These are phyloP conservation scores for Prosapia bicincta DNA, from an alignment of 2,888 invertebrate species.

Conservation along the genomic window DNA sequence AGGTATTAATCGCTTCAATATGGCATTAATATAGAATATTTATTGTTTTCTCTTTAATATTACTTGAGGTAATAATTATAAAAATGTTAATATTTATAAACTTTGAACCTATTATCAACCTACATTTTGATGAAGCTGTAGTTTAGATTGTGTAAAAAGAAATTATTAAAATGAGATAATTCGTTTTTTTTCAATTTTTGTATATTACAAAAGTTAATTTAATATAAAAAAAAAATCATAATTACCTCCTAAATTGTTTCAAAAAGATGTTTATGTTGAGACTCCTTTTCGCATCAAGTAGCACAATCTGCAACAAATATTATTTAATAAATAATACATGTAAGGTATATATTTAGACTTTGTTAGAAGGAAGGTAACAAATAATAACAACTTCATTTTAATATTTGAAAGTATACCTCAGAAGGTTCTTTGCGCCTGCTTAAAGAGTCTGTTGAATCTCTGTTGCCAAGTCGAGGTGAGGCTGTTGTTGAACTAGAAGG, in stretches of 20 bases:
- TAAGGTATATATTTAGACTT: neutral
- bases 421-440: slow-evolving; percentile 74
- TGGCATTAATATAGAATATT: too few relatives aligned
- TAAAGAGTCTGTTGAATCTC: slow-evolving; percentile 49
- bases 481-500: slow-evolving; percentile 50
- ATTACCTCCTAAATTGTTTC: slow-evolving; percentile 88
- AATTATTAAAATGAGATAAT: too few relatives aligned
- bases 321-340: neutral
- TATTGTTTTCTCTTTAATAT: too few relatives aligned
- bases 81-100: too few relatives aligned
- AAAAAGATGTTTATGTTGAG: slow-evolving; percentile 97
- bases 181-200: too few relatives aligned
- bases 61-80: too few relatives aligned
- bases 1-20: too few relatives aligned
- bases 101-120: too few relatives aligned
- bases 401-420: slow-evolving; percentile 53
- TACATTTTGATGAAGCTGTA: too few relatives aligned
- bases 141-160: too few relatives aligned
- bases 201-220: too few relatives aligned
- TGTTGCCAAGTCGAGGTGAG: slow-evolving; percentile 52
- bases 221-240: too few relatives aligned
- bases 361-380: neutral
- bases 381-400: neutral
- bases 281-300: slow-evolving; percentile 91
- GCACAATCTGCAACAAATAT: slow-evolving; percentile 61